phyloP scores from a whole-genome alignment of 2,888 invertebrate genomes.

The Drosophila acutilabella region DNA sequence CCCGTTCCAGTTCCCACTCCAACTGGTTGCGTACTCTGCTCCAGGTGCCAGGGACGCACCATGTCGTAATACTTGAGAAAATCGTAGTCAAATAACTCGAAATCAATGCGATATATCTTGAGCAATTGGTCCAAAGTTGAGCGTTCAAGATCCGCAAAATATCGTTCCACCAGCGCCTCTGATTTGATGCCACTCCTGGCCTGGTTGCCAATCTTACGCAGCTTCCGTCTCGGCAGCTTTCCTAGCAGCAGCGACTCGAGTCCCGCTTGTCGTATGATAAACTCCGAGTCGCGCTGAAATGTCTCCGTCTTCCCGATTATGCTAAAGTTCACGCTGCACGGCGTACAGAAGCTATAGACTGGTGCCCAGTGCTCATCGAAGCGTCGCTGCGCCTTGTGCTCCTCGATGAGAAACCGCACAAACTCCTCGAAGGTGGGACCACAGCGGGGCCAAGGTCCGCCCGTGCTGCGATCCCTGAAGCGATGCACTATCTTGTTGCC shows the following conservation, averaged over 20 bases:
- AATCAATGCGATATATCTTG: conserved; percentile 88
- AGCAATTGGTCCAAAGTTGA: conserved; percentile 87
- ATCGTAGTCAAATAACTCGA: conserved; percentile 90
- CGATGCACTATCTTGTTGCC: conserved; percentile 88
- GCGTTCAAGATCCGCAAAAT: conserved; percentile 87
- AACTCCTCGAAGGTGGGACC: conserved; percentile 90
- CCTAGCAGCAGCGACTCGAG: conserved; percentile 86
- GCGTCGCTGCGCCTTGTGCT: conserved; percentile 86
- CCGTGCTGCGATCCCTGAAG: conserved; percentile 82
- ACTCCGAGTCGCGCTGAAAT: conserved; percentile 87
- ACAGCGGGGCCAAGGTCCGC: conserved; percentile 70
- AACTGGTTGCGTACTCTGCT: conserved; percentile 46
- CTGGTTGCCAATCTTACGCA: conserved; percentile 86
- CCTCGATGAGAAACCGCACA: conserved; percentile 88
- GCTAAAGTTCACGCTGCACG: conserved; percentile 88
- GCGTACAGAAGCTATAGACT: conserved; percentile 88
- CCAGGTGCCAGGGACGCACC: conserved; percentile 82
- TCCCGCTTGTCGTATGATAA: conserved; percentile 87
- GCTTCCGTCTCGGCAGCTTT: conserved; percentile 86
- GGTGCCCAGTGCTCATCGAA: conserved; percentile 90
- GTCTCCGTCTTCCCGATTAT: conserved; percentile 89
- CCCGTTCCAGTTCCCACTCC: conserved; percentile 3
- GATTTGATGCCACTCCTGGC: conserved; percentile 78
- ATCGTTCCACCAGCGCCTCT: conserved; percentile 87
- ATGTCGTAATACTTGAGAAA: conserved; percentile 86